Conservation (phyloP, 2,797 vertebrate species). For the Gila robusta region DNA sequence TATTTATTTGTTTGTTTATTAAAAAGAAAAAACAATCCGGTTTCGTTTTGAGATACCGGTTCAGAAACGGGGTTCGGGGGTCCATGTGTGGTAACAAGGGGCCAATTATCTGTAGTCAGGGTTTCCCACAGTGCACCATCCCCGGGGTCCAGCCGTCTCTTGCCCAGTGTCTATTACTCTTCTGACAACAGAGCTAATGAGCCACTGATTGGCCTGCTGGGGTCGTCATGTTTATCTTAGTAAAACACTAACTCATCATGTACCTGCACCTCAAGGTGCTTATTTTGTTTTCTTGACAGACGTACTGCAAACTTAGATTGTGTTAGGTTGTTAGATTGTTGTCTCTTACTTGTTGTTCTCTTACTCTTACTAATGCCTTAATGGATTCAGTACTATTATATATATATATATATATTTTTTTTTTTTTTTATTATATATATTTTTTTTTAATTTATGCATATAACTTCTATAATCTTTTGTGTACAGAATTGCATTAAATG, state of each 20-base stretch:
- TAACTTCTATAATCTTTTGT: not conserved
- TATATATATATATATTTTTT: not conserved
- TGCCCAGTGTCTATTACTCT: conserved; percentile 78
- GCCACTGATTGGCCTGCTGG: conserved; percentile 77
- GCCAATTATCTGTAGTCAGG: conserved; percentile 61
- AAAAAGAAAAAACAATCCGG: not conserved
- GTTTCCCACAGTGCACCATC: conserved; percentile 44
- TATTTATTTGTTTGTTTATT: not conserved
- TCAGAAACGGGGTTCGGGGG: conserved; percentile 34
- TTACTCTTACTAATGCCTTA: not conserved
- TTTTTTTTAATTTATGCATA: not conserved
- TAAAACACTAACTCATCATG: conserved; percentile 64
- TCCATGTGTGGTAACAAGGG: conserved; percentile 53
- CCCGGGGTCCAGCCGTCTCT: conserved; percentile 56
- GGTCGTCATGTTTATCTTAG: conserved; percentile 52
- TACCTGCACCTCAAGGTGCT: conserved; percentile 12
- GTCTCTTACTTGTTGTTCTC: not conserved
- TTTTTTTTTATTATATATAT: no score
- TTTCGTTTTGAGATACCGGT: not conserved
- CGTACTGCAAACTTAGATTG: not conserved
- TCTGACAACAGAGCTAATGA: conserved; percentile 81
- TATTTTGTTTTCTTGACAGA: conserved; percentile 31
- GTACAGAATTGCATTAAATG: not conserved
- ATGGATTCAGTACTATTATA: not conserved
- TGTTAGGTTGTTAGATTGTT: not conserved